These are phyloP conservation scores for Palythoa caribaeorum DNA, from an alignment of 92 coral and sea anemone species.

Conservation along the genomic window DNA sequence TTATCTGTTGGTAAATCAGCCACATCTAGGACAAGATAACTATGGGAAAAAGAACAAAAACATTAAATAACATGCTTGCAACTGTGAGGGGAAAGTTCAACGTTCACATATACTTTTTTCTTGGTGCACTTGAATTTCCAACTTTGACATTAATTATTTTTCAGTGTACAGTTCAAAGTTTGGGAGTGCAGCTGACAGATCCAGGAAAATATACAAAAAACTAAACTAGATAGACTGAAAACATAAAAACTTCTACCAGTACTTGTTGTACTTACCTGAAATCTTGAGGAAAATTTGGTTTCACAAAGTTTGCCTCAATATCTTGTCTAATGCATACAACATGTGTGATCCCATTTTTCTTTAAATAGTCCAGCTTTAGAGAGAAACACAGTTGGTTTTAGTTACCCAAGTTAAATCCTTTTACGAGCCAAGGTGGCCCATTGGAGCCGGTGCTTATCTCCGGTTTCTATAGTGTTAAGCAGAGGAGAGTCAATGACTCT, in stretches of 20 bases:
- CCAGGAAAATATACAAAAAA: background rate
- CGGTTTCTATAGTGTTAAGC: no score
- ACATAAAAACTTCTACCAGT: background rate
- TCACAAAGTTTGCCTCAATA: slow-evolving; percentile 97
- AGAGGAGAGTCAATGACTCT: no score
- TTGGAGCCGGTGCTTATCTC: no score
- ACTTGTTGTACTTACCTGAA: slow-evolving; percentile 73
- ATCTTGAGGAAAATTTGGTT: slow-evolving; percentile 90
- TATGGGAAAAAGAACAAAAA: slow-evolving; percentile 22
- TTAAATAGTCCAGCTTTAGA: slow-evolving; percentile 76
- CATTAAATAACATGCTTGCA: background rate
- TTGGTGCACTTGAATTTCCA: no score
- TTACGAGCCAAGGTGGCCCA: no score
- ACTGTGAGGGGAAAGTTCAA: no score
- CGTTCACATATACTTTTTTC: no score
- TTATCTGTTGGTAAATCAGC: slow-evolving; percentile 97
- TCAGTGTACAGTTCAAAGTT: no score
- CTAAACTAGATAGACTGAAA: background rate
- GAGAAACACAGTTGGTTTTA: background rate
- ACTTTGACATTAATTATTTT: no score
- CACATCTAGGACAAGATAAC: slow-evolving; percentile 93
- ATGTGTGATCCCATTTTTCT: slow-evolving; percentile 86
- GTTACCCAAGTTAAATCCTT: no score
- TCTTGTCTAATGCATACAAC: slow-evolving; percentile 94
- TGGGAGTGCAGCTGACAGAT: no score